These are phyloP conservation scores for Dusona sp. DNA, from an alignment of 2,888 invertebrate species.

Conservation along the genomic window DNA sequence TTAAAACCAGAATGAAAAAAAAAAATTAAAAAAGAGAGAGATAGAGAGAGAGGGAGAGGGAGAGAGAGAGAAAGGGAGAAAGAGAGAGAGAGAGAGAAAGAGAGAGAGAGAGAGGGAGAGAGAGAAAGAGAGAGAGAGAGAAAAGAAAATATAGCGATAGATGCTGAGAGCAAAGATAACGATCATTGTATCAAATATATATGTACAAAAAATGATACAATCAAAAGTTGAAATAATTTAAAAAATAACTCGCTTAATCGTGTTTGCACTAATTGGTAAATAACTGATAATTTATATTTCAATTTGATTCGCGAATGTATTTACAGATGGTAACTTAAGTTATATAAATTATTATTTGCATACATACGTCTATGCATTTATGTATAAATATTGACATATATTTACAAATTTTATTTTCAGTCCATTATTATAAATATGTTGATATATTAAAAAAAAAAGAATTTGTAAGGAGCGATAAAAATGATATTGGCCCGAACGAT, in stretches of 20 bases:
- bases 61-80: neutral
- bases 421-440: neutral
- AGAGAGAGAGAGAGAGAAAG: constrained; percentile 53
- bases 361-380: neutral
- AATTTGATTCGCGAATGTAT: neutral
- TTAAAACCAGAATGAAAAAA: constrained; percentile 2
- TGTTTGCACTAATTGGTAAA: constrained; percentile 8
- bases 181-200: constrained; percentile 36
- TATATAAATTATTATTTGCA: neutral
- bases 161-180: constrained; percentile 64
- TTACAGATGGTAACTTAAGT: neutral
- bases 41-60: constrained; percentile 30
- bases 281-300: neutral
- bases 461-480: neutral
- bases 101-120: constrained; percentile 27
- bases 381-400: neutral
- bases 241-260: constrained; percentile 5
- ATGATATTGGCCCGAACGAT: constrained; percentile 4
- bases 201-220: constrained; percentile 6
- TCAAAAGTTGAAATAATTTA: constrained; percentile 18
- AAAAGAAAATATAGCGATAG: constrained; percentile 34
- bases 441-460: neutral
- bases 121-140: constrained; percentile 32
- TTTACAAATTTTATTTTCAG: neutral
- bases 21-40: constrained; percentile 20